A percentile compares a stretch with the other conserved stretches of the same genome.
These are phyloP conservation scores for Seriola rivoliana DNA, from an alignment of 2,113 vertebrate genomes.

Conservation along the genomic window DNA sequence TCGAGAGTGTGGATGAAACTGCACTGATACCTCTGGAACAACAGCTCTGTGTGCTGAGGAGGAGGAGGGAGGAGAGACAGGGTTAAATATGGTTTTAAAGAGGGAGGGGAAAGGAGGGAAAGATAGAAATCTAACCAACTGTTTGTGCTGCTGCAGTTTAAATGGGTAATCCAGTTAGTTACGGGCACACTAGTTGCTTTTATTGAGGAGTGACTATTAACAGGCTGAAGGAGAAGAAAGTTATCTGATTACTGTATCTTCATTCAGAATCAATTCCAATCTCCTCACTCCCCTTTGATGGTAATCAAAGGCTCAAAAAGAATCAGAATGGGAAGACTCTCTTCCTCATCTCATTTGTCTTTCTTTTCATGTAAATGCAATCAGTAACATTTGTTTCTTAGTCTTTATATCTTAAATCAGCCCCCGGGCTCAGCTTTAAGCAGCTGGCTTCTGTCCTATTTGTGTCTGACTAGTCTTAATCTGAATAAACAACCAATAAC, in stretches of 20 bases:
- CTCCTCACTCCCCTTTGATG: conserved; percentile 12
- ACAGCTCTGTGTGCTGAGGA: conserved; percentile 85
- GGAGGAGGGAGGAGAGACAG: background rate
- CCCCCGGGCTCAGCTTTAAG: background rate
- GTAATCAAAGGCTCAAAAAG: background rate
- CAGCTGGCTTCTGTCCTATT: background rate
- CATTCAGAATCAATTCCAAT: conserved; percentile 23
- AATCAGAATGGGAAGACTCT: background rate
- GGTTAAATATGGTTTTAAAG: background rate
- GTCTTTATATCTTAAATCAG: background rate
- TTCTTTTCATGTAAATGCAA: conserved; percentile 31
- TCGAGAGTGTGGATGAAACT: conserved; percentile 86
- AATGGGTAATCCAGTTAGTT: background rate
- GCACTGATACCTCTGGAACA: conserved; percentile 87
- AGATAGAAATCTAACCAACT: background rate
- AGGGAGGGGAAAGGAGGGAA: no score
- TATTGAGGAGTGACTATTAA: background rate
- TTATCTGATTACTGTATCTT: background rate
- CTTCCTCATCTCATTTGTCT: background rate
- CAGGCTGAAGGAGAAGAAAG: background rate
- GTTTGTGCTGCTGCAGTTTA: background rate
- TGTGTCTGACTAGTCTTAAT: background rate
- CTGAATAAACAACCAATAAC: background rate
- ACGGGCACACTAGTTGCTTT: background rate
- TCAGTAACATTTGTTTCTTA: conserved; percentile 7